A percentile compares a stretch with the other conserved stretches of the same genome.
Evolutionary conservation across 2,888 invertebrate species (phyloP).

Genomic region (Microdon myrmicae): DNA sequence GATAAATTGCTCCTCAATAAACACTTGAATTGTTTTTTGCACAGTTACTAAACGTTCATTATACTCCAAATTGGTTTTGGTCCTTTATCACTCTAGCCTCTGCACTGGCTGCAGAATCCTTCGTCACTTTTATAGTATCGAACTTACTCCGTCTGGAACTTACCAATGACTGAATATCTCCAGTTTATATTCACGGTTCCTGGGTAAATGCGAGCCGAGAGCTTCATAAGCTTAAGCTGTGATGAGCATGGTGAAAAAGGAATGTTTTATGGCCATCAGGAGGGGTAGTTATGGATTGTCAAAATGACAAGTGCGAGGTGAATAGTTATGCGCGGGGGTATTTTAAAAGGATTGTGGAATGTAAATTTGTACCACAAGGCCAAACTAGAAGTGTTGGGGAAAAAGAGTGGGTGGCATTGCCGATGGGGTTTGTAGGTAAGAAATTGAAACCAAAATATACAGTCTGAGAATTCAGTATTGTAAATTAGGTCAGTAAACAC

Average conservation of each 20-base stretch:
- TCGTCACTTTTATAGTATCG: conserved; percentile 20
- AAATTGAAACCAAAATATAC: too few species aligned
- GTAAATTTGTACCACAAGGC: neutral
- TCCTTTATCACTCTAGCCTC: too few species aligned
- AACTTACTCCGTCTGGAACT: conserved; percentile 39
- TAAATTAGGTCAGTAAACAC: too few species aligned
- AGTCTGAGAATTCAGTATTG: too few species aligned
- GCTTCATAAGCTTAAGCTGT: neutral
- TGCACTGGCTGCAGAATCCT: conserved; percentile 14
- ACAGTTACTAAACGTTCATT: too few species aligned
- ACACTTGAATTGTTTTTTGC: too few species aligned
- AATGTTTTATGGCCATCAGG: conserved; percentile 30
- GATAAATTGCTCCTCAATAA: too few species aligned
- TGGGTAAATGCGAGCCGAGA: conserved; percentile 11
- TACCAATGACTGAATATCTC: conserved; percentile 41
- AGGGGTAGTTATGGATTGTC: conserved; percentile 8
- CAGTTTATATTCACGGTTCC: conserved; percentile 12
- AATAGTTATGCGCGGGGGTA: neutral
- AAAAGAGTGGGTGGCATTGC: too few species aligned
- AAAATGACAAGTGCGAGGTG: conserved; percentile 38
- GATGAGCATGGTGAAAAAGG: conserved; percentile 20
- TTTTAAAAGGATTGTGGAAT: conserved; percentile 9
- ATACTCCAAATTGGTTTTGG: too few species aligned
- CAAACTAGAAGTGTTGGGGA: too few species aligned
- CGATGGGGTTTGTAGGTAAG: too few species aligned